phyloP scores from a whole-genome alignment of 2,113 vertebrate species.

The Erpornis zantholeuca region DNA sequence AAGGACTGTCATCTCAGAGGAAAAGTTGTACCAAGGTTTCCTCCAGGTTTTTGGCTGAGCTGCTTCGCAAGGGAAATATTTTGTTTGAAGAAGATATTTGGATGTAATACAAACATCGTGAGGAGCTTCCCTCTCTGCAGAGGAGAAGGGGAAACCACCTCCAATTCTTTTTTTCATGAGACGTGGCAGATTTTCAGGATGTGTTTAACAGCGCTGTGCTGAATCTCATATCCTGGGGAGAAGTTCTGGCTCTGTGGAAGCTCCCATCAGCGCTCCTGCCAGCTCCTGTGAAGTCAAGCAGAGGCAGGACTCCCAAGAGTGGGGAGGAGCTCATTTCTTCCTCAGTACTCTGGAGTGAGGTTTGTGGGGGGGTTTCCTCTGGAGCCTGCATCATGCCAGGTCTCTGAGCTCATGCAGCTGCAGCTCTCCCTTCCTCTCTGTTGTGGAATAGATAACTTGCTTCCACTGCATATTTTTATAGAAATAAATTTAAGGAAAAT shows the following conservation, averaged over 20 bases:
- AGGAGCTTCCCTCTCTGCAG: background rate
- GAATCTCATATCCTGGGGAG: background rate
- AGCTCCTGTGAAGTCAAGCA: background rate
- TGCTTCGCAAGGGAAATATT: conserved; percentile 16
- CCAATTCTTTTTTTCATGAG: background rate
- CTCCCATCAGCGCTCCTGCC: background rate
- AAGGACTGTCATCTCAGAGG: background rate
- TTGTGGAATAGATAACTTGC: background rate
- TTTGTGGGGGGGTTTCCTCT: background rate
- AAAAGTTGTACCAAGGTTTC: background rate
- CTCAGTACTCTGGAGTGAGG: accelerated
- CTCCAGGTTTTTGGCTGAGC: conserved; percentile 22
- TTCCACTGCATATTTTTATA: background rate
- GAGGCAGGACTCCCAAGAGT: background rate
- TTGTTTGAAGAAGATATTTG: conserved; percentile 46
- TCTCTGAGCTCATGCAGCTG: background rate
- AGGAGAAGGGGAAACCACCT: background rate
- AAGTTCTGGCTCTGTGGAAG: background rate
- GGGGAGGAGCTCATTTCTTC: background rate
- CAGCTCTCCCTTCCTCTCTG: background rate
- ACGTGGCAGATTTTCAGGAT: conserved; percentile 26
- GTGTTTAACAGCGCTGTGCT: background rate
- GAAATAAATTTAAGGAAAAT: background rate
- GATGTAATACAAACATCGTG: background rate
- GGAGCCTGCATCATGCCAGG: background rate